Conservation (phyloP, 2,797 vertebrate species). For the Darevskia nairensis region DNA sequence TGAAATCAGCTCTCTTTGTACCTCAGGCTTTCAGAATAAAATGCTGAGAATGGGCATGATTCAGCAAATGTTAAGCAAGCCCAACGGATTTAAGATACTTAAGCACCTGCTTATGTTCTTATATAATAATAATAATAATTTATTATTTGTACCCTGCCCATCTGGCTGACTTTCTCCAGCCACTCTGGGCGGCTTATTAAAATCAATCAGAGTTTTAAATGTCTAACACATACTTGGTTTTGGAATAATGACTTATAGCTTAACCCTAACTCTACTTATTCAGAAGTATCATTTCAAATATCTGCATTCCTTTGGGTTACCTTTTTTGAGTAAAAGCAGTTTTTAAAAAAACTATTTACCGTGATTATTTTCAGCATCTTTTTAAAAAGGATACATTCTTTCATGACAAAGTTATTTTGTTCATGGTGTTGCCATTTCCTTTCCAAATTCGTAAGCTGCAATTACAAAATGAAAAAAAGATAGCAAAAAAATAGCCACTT, state of each 20-base stretch:
- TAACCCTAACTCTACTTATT: background rate
- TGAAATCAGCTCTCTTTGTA: background rate
- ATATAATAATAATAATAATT: too few species aligned
- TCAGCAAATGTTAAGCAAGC: background rate
- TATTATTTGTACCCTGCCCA: too few species aligned
- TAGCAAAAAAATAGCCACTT: constrained; percentile 18
- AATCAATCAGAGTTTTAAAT: background rate
- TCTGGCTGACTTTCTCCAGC: too few species aligned
- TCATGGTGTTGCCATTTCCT: constrained; percentile 97
- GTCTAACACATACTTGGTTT: background rate
- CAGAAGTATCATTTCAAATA: background rate
- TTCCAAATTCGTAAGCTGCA: constrained; percentile 94
- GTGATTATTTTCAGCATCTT: constrained; percentile 45
- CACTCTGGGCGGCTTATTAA: background rate
- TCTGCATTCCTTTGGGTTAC: background rate
- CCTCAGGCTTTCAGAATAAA: background rate
- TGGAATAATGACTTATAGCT: background rate
- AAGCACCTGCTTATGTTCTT: background rate
- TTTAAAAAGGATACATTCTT: constrained; percentile 94
- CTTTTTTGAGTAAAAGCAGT: background rate
- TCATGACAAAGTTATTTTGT: constrained; percentile 99
- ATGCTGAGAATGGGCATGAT: background rate
- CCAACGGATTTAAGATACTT: background rate
- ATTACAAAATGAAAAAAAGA: constrained; percentile 64
- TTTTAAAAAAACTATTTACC: constrained; percentile 44